Conservation (phyloP, 2,888 invertebrate genomes). For the Hesperia comma region DNA sequence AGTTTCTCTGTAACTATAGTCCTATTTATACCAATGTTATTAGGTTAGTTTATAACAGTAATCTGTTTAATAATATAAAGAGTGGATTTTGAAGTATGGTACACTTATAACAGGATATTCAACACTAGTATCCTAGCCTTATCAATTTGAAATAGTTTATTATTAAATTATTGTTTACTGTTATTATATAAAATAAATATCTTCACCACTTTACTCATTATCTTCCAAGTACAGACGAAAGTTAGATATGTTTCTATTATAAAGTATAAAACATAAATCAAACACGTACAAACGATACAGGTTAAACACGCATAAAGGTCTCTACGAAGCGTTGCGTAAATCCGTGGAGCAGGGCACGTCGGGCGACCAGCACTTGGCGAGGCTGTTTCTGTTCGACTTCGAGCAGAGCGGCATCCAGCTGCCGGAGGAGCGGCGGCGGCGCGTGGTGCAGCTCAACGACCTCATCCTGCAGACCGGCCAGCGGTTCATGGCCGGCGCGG, state of each 20-base stretch:
- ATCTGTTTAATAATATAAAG: no score
- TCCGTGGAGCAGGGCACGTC: conserved; percentile 90
- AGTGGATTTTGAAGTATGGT: no score
- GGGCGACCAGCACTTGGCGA: conserved; percentile 93
- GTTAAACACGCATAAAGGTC: conserved; percentile 93
- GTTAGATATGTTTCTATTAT: no score
- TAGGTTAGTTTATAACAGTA: no score
- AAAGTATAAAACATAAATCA: background rate
- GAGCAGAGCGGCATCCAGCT: conserved; percentile 99
- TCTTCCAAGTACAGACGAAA: no score
- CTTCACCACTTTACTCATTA: no score
- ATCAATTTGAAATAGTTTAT: no score
- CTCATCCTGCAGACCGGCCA: conserved; percentile 93
- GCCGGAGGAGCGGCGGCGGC: conserved; percentile 86
- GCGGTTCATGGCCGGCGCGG: conserved; percentile 90
- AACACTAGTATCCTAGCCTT: no score
- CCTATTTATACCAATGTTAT: no score
- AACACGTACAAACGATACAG: conserved; percentile 69
- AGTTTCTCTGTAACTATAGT: background rate
- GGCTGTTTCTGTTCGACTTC: conserved; percentile 97
- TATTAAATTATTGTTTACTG: no score
- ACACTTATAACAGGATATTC: no score
- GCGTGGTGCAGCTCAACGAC: conserved; percentile 94
- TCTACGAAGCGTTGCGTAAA: conserved; percentile 90
- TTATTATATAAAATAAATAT: no score